These are phyloP conservation scores for Ericerus pela DNA, from an alignment of 1,140 invertebrate species.

Conservation along the genomic window DNA sequence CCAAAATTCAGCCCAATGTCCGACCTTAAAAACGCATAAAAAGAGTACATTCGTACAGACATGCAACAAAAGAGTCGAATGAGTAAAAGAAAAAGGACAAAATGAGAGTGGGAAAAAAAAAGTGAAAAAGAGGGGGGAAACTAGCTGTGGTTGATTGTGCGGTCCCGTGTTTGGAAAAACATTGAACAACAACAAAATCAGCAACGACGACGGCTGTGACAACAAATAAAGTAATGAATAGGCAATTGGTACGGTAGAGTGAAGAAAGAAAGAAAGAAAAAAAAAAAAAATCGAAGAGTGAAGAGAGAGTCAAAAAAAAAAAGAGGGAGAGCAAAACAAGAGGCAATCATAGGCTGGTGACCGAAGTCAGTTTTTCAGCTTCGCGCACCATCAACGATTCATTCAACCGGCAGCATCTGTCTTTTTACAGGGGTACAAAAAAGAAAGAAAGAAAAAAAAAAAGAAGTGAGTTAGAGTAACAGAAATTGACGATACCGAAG, in stretches of 20 bases:
- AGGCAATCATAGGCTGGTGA: conserved; percentile 11
- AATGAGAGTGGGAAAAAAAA: not conserved
- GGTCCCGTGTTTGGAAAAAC: conserved; percentile 11
- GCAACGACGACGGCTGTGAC: conserved; percentile 8
- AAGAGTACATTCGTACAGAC: too few relatives aligned
- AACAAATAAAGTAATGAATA: conserved; percentile 11
- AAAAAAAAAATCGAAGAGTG: too few relatives aligned
- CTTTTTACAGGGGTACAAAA: too few relatives aligned
- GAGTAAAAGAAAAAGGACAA: too few relatives aligned
- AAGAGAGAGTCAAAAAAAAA: too few relatives aligned
- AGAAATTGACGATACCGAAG: too few relatives aligned
- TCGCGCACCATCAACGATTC: conserved; percentile 2
- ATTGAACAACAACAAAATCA: conserved; percentile 11
- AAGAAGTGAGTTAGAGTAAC: too few relatives aligned
- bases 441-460: too few relatives aligned
- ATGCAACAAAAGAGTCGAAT: too few relatives aligned
- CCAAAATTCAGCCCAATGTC: too few relatives aligned
- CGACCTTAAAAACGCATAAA: too few relatives aligned
- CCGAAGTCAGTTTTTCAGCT: conserved; percentile 3
- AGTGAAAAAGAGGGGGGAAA: not conserved
- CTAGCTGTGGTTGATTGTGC: conserved; percentile 7
- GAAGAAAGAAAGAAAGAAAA: too few relatives aligned
- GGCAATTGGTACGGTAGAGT: conserved; percentile 4
- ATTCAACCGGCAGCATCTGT: conserved; percentile 10
- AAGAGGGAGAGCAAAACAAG: conserved; percentile 9